phyloP scores from a whole-genome alignment of 2,113 vertebrate species.

The Dolichallabes microphthalmus region DNA sequence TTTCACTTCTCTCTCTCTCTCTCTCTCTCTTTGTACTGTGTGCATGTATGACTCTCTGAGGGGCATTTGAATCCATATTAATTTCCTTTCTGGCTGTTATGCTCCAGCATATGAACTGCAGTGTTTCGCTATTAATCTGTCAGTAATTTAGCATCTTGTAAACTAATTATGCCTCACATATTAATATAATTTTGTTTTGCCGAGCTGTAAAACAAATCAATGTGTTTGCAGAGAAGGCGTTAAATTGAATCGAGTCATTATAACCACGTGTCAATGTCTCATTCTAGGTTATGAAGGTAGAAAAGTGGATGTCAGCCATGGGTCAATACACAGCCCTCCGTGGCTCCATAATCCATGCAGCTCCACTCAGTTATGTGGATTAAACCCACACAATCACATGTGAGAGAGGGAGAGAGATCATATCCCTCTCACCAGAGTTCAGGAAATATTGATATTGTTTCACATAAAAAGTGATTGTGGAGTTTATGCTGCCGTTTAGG shows the following conservation, averaged over 20 bases:
- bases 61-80: slow-evolving; percentile 99
- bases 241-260: slow-evolving; percentile 85
- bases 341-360: slow-evolving; percentile 69
- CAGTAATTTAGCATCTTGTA: slow-evolving; percentile 99
- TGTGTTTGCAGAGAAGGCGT: slow-evolving; percentile 88
- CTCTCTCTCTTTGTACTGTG: neutral
- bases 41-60: slow-evolving; percentile 78
- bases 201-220: slow-evolving; percentile 93
- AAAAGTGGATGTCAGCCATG: slow-evolving; percentile 76
- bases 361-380: slow-evolving; percentile 66
- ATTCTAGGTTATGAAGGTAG: slow-evolving; percentile 82
- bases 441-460: slow-evolving; percentile 56
- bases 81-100: slow-evolving; percentile 99
- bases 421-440: slow-evolving; percentile 39
- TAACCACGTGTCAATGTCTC: slow-evolving; percentile 83
- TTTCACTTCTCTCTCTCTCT: neutral
- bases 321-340: slow-evolving; percentile 69
- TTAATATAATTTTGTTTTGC: slow-evolving; percentile 97
- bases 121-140: slow-evolving; percentile 99
- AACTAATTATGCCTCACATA: slow-evolving; percentile 99
- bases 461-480: slow-evolving; percentile 49
- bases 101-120: slow-evolving; percentile 90
- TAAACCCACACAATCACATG: slow-evolving; percentile 12
- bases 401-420: slow-evolving; percentile 27
- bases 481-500: slow-evolving; percentile 55